Evolutionary conservation across 2,113 vertebrate species (phyloP).

Genomic region (Zeus faber): DNA sequence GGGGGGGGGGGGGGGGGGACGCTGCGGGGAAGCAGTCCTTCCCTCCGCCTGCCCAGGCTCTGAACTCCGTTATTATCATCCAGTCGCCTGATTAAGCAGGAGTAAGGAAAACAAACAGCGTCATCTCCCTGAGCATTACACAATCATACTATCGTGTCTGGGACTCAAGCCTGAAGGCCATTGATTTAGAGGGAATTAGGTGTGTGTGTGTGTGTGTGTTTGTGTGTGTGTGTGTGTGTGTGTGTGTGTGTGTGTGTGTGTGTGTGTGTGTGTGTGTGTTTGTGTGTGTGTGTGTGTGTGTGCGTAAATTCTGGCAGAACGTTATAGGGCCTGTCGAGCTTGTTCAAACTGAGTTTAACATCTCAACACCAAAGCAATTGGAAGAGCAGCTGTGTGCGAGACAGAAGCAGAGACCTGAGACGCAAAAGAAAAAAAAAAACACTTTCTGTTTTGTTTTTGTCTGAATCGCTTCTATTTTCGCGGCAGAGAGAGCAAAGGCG

Average conservation of each 20-base stretch:
- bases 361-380: too few relatives aligned
- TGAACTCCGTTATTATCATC: conserved; percentile 8
- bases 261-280: conserved; percentile 3
- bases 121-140: conserved; percentile 5
- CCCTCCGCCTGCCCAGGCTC: neutral
- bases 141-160: conserved; percentile 20
- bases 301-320: too few relatives aligned
- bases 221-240: conserved; percentile 1
- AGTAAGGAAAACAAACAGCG: conserved; percentile 7
- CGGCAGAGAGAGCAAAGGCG: too few relatives aligned
- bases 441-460: too few relatives aligned
- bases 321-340: too few relatives aligned
- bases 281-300: neutral
- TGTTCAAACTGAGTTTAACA: too few relatives aligned
- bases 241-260: neutral
- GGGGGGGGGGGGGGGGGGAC: too few relatives aligned
- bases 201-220: conserved; percentile 5
- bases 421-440: too few relatives aligned
- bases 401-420: too few relatives aligned
- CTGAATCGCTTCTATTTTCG: too few relatives aligned
- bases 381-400: too few relatives aligned
- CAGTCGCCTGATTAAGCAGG: conserved; percentile 12
- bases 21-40: conserved; percentile 14
- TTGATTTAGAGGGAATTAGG: conserved; percentile 28
- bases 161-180: conserved; percentile 16